phyloP scores from a whole-genome alignment of 1,140 invertebrate genomes.

The Temnothorax longispinosus region DNA sequence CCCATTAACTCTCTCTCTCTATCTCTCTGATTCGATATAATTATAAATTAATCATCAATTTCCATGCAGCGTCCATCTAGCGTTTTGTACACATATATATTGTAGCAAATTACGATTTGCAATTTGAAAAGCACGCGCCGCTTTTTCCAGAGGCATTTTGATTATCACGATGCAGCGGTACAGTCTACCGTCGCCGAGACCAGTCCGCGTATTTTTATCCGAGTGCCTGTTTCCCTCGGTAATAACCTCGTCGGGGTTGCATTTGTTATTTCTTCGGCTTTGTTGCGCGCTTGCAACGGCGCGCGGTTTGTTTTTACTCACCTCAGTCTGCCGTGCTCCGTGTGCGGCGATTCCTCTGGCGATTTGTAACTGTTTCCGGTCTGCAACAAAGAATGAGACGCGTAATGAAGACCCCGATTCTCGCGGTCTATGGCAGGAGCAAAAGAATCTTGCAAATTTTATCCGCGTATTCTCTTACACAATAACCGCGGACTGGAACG shows the following conservation, averaged over 20 bases:
- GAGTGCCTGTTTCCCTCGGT: constrained; percentile 30
- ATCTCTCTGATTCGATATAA: neutral
- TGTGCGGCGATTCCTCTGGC: constrained; percentile 78
- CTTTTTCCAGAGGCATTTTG: constrained; percentile 4
- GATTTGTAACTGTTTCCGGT: constrained; percentile 82
- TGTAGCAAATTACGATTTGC: neutral
- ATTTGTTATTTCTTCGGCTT: constrained; percentile 56
- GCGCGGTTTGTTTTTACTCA: constrained; percentile 70
- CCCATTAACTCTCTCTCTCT: neutral
- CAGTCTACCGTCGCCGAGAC: neutral
- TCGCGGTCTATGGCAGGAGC: neutral
- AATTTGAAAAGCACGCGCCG: too few relatives aligned
- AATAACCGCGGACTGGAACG: neutral
- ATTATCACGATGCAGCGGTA: neutral
- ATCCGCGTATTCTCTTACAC: constrained; percentile 1
- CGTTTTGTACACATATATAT: neutral
- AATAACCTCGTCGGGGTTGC: constrained; percentile 38
- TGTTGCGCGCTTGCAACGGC: constrained; percentile 7
- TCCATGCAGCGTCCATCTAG: neutral
- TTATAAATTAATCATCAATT: constrained; percentile 37
- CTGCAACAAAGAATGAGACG: constrained; percentile 78
- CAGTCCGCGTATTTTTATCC: constrained; percentile 26
- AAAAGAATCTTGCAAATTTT: constrained; percentile 23
- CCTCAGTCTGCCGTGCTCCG: constrained; percentile 83
- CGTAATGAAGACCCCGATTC: constrained; percentile 38